Evolutionary conservation across 1,140 invertebrate species (phyloP).

Genomic region (Pogonognathellus flavescens): DNA sequence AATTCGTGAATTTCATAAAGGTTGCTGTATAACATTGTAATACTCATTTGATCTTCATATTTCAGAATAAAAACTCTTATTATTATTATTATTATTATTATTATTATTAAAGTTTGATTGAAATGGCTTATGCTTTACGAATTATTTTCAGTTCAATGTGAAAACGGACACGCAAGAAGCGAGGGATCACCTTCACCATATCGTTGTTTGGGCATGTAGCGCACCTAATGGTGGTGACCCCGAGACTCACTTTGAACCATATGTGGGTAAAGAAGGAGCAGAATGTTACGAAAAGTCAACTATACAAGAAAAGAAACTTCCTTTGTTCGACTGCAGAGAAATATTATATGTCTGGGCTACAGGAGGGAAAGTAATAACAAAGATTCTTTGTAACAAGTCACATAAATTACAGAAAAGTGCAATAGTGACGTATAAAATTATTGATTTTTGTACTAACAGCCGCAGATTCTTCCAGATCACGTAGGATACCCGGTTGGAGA

Average conservation of each 20-base stretch:
- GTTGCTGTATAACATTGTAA: too few relatives aligned
- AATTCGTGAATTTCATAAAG: too few relatives aligned
- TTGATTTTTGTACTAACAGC: slow-evolving; percentile 1
- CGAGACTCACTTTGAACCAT: slow-evolving; percentile 1
- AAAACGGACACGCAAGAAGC: not conserved
- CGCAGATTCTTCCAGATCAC: slow-evolving; percentile 52
- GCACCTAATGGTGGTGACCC: slow-evolving; percentile 30
- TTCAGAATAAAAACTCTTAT: too few relatives aligned
- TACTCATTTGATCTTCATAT: too few relatives aligned
- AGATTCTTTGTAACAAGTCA: not conserved
- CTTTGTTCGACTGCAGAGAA: slow-evolving; percentile 10
- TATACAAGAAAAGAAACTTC: not conserved
- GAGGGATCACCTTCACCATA: slow-evolving; percentile 49
- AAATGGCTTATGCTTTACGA: not conserved
- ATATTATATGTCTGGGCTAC: slow-evolving; percentile 41
- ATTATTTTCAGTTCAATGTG: slow-evolving; percentile 3
- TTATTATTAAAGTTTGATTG: too few relatives aligned
- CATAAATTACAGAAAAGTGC: too few relatives aligned
- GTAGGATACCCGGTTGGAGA: slow-evolving; percentile 58
- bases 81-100: not conserved
- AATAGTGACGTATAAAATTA: too few relatives aligned
- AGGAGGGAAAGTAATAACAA: slow-evolving; percentile 23
- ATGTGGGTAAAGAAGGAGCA: not conserved
- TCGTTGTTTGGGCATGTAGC: slow-evolving; percentile 29
- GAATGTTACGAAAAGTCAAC: slow-evolving; percentile 1